These are phyloP conservation scores for Florisuga fusca DNA, from an alignment of 2,797 vertebrate species.

Conservation along the genomic window DNA sequence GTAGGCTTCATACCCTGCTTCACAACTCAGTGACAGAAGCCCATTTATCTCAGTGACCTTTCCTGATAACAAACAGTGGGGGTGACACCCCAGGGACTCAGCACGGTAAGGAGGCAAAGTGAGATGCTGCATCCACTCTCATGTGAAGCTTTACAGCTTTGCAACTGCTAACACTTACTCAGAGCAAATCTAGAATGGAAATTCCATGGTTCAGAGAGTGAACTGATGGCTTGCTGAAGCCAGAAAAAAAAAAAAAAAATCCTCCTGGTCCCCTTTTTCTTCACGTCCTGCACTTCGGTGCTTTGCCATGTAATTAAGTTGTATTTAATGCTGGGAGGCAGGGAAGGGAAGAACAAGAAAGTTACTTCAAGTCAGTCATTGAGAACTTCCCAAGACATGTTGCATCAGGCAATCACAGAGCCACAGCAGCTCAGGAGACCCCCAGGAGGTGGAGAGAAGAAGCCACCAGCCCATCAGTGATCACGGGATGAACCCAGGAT, in stretches of 20 bases:
- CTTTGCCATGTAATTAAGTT: accelerated
- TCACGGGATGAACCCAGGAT: not conserved
- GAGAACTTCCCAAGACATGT: not conserved
- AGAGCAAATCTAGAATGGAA: not conserved
- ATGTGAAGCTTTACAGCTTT: not conserved
- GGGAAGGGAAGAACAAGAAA: not conserved
- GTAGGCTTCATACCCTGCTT: not conserved
- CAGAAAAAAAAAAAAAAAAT: not conserved
- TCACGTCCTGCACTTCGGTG: accelerated
- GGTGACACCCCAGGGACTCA: not conserved
- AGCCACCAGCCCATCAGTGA: not conserved
- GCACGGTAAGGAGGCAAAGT: not conserved
- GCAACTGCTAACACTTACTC: not conserved
- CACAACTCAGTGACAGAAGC: not conserved
- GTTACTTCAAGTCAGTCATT: not conserved
- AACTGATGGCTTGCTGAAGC: not conserved
- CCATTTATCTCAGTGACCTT: conserved; percentile 7
- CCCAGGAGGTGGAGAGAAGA: not conserved
- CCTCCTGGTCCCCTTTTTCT: not conserved
- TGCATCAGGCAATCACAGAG: not conserved
- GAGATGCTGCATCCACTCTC: not conserved
- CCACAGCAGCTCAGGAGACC: not conserved
- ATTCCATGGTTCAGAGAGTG: accelerated
- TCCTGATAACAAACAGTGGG: not conserved
- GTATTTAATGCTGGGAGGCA: not conserved